These are phyloP conservation scores for Leguminivora glycinivorella DNA, from an alignment of 1,140 invertebrate genomes.

Conservation along the genomic window DNA sequence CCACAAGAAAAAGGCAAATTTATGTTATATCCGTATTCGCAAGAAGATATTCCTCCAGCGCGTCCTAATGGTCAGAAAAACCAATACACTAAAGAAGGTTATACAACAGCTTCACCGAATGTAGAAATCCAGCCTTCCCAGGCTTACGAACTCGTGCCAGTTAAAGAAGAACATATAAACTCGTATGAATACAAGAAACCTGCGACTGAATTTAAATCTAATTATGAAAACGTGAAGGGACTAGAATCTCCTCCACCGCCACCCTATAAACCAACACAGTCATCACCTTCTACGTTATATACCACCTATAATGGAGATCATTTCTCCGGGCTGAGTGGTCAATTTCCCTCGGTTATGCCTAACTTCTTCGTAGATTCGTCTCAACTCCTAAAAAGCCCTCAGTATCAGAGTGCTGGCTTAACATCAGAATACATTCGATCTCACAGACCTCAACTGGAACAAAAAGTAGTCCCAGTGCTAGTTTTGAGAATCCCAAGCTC, in stretches of 20 bases:
- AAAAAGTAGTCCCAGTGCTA: slow-evolving; percentile 78
- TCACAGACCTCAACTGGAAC: slow-evolving; percentile 58
- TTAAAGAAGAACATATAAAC: slow-evolving; percentile 57
- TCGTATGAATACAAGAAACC: slow-evolving; percentile 58
- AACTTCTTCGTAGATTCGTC: slow-evolving; percentile 72
- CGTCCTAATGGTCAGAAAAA: slow-evolving; percentile 32
- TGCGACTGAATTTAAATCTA: slow-evolving; percentile 50
- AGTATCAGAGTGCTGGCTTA: slow-evolving; percentile 67
- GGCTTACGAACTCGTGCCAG: slow-evolving; percentile 72
- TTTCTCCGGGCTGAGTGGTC: slow-evolving; percentile 67
- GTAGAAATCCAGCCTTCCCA: slow-evolving; percentile 76
- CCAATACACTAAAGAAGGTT: background rate
- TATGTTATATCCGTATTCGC: slow-evolving; percentile 81
- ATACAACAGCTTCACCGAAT: slow-evolving; percentile 42
- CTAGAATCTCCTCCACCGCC: slow-evolving; percentile 47
- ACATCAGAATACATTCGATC: slow-evolving; percentile 61
- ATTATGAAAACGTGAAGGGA: slow-evolving; percentile 49
- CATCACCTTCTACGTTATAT: slow-evolving; percentile 62
- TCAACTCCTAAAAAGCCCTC: slow-evolving; percentile 68
- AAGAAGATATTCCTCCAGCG: slow-evolving; percentile 77
- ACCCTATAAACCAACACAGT: slow-evolving; percentile 33
- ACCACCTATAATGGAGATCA: slow-evolving; percentile 75
- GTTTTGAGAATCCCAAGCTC: slow-evolving; percentile 80
- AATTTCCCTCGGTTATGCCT: slow-evolving; percentile 74
- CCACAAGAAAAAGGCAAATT: slow-evolving; percentile 77